Evolutionary conservation across 2,797 vertebrate genomes (phyloP).

Genomic region (Pseudomugil tenellus): DNA sequence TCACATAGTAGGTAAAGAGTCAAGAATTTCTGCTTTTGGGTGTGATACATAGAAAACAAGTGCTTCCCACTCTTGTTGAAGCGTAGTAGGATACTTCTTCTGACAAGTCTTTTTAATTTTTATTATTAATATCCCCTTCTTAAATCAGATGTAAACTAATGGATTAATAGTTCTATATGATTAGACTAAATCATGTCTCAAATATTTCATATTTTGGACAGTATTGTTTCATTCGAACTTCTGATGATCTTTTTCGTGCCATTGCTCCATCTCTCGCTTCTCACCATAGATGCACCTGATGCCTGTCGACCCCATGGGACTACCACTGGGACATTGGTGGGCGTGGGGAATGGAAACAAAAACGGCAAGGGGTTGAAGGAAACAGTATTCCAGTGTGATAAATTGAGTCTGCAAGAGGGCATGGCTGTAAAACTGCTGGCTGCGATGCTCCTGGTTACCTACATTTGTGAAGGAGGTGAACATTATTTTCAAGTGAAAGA

Average conservation of each 20-base stretch:
- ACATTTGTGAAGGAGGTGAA: conserved; percentile 76
- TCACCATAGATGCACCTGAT: conserved; percentile 16
- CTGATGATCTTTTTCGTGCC: background rate
- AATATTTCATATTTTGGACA: too few relatives aligned
- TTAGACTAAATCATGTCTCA: background rate
- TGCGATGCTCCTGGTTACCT: conserved; percentile 62
- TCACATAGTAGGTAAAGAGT: background rate
- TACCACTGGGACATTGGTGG: conserved; percentile 38
- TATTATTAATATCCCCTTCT: background rate
- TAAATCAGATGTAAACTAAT: background rate
- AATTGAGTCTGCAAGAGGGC: conserved; percentile 49
- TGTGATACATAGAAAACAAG: background rate
- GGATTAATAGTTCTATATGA: background rate
- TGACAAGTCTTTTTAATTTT: background rate
- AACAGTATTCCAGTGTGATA: conserved; percentile 39
- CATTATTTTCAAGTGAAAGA: conserved; percentile 1
- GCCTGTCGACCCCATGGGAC: conserved; percentile 16
- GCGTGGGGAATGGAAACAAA: conserved; percentile 58
- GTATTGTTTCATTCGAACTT: background rate
- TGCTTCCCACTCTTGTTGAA: background rate
- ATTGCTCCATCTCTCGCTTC: background rate
- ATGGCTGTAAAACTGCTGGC: conserved; percentile 68
- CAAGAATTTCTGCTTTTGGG: background rate
- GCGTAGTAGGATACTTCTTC: background rate
- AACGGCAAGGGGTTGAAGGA: conserved; percentile 41